Conservation (phyloP, 2,797 vertebrate species). For the Vespertilio murinus region DNA sequence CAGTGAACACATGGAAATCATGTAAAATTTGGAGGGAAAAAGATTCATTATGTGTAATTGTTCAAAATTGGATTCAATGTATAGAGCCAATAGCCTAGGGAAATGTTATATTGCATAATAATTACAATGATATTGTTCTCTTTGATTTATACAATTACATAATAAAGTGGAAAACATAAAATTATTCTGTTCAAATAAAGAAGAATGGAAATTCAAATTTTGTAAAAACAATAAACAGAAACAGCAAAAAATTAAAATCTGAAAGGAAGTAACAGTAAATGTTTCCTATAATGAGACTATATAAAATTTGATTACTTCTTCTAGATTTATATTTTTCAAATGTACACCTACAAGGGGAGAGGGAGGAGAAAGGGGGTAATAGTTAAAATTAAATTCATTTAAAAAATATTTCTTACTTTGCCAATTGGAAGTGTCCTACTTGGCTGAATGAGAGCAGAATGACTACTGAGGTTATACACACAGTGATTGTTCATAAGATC, state of each 20-base stretch:
- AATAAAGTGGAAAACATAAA: neutral
- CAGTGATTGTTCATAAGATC: accelerated
- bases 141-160: neutral
- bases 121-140: neutral
- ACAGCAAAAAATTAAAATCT: neutral
- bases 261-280: neutral
- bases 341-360: neutral
- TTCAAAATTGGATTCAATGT: neutral
- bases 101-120: neutral
- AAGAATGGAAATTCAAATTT: neutral
- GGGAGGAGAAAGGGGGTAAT: neutral
- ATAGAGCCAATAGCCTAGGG: neutral
- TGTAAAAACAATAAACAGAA: neutral
- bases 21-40: neutral
- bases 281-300: neutral
- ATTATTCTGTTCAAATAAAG: neutral
- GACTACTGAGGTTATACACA: no score
- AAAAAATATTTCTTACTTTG: neutral
- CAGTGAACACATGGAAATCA: neutral
- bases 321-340: neutral
- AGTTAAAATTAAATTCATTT: neutral
- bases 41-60: neutral
- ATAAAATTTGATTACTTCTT: neutral
- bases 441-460: neutral
- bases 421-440: neutral